These are phyloP conservation scores for Bathynomus jamesi DNA, from an alignment of 1,140 invertebrate species.

Conservation along the genomic window DNA sequence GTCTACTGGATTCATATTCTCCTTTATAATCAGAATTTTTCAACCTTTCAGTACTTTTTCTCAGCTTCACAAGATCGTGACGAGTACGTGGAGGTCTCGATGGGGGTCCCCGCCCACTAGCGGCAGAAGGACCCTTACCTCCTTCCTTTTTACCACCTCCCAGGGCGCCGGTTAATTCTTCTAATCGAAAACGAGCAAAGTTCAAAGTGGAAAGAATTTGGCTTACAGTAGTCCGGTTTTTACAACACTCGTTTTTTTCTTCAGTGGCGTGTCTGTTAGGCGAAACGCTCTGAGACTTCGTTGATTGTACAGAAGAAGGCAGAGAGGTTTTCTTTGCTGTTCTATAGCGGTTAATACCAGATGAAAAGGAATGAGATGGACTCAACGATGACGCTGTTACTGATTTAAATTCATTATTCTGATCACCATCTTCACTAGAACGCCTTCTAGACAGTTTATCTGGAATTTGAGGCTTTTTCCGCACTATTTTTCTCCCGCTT, in stretches of 20 bases:
- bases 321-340: conserved; percentile 6
- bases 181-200: conserved; percentile 28
- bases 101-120: background rate
- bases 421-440: conserved; percentile 18
- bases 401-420: conserved; percentile 3
- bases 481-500: conserved; percentile 9
- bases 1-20: conserved; percentile 13
- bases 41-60: conserved; percentile 24
- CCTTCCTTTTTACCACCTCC: conserved; percentile 32
- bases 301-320: conserved; percentile 20
- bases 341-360: conserved; percentile 10
- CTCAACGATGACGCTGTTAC: background rate
- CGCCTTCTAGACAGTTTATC: conserved; percentile 26
- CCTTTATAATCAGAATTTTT: conserved; percentile 16
- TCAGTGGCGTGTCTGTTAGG: conserved; percentile 5
- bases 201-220: conserved; percentile 16
- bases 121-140: conserved; percentile 18
- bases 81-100: conserved; percentile 29
- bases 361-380: background rate
- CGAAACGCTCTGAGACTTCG: conserved; percentile 10
- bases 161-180: conserved; percentile 24
- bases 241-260: background rate
- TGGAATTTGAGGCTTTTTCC: conserved; percentile 32
- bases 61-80: conserved; percentile 26
- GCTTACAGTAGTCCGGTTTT: conserved; percentile 8